phyloP scores from a whole-genome alignment of 2,888 invertebrate genomes.

The Epinotia nisella region DNA sequence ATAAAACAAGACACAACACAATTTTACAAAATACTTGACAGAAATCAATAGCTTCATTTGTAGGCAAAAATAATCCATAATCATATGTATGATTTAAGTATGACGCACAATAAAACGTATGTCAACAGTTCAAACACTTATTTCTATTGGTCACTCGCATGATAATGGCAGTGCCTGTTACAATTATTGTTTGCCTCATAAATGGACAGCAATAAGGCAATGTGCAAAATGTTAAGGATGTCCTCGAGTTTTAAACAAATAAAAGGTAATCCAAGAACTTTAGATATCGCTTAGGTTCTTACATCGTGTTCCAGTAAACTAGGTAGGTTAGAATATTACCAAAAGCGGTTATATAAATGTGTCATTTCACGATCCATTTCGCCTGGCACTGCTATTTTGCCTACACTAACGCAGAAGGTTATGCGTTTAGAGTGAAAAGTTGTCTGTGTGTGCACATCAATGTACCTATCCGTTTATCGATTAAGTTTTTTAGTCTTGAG shows the following conservation, averaged over 20 bases:
- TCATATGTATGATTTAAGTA: not conserved
- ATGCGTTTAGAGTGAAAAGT: too few species aligned
- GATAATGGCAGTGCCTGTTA: constrained; percentile 34
- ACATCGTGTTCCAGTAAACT: too few species aligned
- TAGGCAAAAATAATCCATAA: constrained; percentile 4
- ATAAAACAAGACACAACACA: not conserved
- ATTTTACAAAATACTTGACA: constrained; percentile 9
- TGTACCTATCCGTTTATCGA: too few species aligned
- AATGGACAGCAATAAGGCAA: constrained; percentile 4
- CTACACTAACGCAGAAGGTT: too few species aligned
- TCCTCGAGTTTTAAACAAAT: not conserved
- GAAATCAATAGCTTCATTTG: not conserved
- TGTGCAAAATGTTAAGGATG: constrained; percentile 16
- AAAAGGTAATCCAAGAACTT: not conserved
- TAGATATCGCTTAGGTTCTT: not conserved
- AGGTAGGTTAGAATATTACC: too few species aligned
- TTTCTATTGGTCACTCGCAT: constrained; percentile 35
- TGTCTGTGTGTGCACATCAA: too few species aligned
- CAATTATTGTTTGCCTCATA: not conserved
- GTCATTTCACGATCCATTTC: too few species aligned
- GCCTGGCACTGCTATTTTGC: too few species aligned
- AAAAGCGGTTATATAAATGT: too few species aligned
- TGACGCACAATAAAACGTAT: not conserved
- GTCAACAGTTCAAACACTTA: constrained; percentile 18
- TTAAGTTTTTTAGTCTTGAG: not conserved